phyloP scores from a whole-genome alignment of 2,113 vertebrate species.

The Notechis scutatus region DNA sequence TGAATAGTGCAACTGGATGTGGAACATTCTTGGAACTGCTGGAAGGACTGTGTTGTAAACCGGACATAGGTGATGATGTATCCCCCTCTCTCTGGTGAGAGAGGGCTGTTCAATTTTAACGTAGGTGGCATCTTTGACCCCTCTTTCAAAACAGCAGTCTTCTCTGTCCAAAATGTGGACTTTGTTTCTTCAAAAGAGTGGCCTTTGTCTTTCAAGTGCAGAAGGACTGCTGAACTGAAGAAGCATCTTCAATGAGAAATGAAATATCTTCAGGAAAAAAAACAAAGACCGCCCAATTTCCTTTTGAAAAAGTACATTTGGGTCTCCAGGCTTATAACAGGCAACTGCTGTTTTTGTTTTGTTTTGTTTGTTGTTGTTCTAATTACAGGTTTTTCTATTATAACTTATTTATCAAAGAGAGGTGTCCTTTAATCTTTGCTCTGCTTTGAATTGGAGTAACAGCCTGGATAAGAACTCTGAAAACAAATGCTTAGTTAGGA shows the following conservation, averaged over 20 bases:
- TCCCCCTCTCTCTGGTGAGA: neutral
- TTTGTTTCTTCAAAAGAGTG: neutral
- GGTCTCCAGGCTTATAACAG: neutral
- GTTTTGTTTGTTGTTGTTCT: neutral
- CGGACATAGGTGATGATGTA: neutral
- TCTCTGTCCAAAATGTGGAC: neutral
- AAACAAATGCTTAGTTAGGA: neutral
- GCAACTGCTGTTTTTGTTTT: neutral
- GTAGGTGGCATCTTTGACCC: neutral
- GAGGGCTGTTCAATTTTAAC: neutral
- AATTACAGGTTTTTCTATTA: neutral
- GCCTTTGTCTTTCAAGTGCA: neutral
- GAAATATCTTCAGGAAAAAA: neutral
- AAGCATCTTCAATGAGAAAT: neutral
- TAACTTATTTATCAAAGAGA: neutral
- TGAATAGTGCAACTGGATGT: neutral
- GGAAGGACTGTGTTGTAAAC: neutral
- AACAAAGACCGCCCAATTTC: neutral
- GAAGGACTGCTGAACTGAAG: neutral
- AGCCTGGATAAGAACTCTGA: neutral
- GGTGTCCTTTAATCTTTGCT: neutral
- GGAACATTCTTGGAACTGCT: neutral
- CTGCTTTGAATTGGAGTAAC: neutral
- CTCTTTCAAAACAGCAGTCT: neutral
- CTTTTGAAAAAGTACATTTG: neutral